Evolutionary conservation across 2,113 vertebrate species (phyloP).

Genomic region (Amphilophus citrinellus): DNA sequence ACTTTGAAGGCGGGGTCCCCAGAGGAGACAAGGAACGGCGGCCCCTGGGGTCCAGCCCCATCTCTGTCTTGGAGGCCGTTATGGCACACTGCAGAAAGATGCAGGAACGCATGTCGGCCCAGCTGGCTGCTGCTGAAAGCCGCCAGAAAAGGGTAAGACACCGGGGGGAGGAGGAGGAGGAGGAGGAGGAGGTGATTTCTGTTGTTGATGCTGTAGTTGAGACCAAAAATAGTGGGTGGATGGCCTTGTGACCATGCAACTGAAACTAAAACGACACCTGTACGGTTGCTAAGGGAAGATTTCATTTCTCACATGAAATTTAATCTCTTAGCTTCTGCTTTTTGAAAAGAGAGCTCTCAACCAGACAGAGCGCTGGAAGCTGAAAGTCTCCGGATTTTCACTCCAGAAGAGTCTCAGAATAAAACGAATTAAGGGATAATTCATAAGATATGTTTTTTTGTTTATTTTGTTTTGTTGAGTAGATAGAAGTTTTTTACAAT

Average conservation of each 20-base stretch:
- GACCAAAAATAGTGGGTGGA: not conserved
- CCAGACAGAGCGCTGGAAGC: not conserved
- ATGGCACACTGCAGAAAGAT: slow-evolving; percentile 99
- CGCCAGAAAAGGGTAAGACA: slow-evolving; percentile 93
- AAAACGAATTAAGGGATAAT: not conserved
- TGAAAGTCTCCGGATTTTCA: not conserved
- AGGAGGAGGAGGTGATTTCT: not conserved
- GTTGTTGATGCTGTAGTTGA: not conserved
- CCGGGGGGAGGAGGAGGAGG: not conserved
- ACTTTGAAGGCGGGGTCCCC: slow-evolving; percentile 87
- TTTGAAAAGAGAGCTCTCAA: not conserved
- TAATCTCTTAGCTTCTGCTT: not conserved
- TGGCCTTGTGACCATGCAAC: not conserved
- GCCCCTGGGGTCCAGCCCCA: slow-evolving; percentile 90
- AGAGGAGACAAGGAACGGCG: slow-evolving; percentile 88
- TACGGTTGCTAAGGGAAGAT: not conserved
- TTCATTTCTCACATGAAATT: slow-evolving; percentile 4
- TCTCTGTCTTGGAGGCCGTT: slow-evolving; percentile 96
- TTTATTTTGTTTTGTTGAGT: not conserved
- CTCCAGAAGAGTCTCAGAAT: not conserved
- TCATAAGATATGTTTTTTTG: not conserved
- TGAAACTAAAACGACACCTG: not conserved
- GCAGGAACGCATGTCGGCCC: slow-evolving; percentile 95
- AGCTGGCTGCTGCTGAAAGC: slow-evolving; percentile 93
- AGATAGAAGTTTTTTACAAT: not conserved